Evolutionary conservation across 2,797 vertebrate genomes (phyloP).

Genomic region (Phataginus tetradactyla): DNA sequence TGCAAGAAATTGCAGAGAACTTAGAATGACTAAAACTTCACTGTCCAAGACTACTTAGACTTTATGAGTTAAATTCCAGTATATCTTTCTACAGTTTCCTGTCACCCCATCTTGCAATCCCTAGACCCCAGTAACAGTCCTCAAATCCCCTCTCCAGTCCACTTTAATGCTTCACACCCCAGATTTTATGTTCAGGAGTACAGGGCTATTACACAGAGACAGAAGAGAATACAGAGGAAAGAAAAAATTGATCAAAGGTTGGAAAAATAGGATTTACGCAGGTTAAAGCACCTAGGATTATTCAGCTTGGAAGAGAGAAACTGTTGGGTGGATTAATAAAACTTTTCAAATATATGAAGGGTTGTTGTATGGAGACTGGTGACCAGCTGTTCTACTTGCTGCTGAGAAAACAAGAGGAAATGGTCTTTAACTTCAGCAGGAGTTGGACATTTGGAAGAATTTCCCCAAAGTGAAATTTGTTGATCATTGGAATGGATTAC

Average conservation of each 20-base stretch:
- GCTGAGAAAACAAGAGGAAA: slow-evolving; percentile 54
- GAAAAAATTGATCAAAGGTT: not conserved
- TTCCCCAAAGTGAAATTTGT: slow-evolving; percentile 11
- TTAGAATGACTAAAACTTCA: slow-evolving; percentile 36
- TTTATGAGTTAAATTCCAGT: not conserved
- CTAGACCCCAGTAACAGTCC: not conserved
- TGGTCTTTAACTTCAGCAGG: slow-evolving; percentile 18
- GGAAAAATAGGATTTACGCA: slow-evolving; percentile 3
- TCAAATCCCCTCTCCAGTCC: not conserved
- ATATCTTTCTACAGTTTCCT: not conserved
- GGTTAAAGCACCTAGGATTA: slow-evolving; percentile 30
- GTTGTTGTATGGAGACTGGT: slow-evolving; percentile 10
- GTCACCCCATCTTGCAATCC: not conserved
- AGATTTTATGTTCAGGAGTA: not conserved
- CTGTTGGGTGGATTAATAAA: not conserved
- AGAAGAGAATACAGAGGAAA: not conserved
- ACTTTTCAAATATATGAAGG: slow-evolving; percentile 23
- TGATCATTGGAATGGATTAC: slow-evolving; percentile 37
- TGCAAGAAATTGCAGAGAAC: not conserved
- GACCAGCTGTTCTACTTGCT: slow-evolving; percentile 30
- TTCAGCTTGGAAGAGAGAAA: slow-evolving; percentile 44
- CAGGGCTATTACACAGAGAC: not conserved
- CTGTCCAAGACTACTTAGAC: slow-evolving; percentile 23
- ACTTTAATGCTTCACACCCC: not conserved
- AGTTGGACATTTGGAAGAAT: slow-evolving; percentile 14